Conservation (phyloP, 2,797 vertebrate species). For the Hirundo rustica region DNA sequence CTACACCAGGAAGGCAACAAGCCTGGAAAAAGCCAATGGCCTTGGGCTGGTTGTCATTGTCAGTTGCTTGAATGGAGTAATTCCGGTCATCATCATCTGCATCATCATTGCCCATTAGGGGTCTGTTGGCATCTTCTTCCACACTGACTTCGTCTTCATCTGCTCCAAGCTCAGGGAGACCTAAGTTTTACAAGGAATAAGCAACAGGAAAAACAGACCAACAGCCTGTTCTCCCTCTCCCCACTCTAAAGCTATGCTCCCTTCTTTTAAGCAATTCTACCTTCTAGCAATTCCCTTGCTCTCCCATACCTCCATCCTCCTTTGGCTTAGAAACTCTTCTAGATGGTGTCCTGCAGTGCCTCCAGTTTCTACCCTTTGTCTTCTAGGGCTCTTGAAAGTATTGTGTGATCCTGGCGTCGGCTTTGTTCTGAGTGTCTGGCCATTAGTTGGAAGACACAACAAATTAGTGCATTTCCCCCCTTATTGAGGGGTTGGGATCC, state of each 20-base stretch:
- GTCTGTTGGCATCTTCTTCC: constrained; percentile 85
- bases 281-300: constrained; percentile 38
- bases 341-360: constrained; percentile 49
- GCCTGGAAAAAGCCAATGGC: constrained; percentile 91
- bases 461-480: constrained; percentile 56
- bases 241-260: not conserved
- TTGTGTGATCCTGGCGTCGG: constrained; percentile 45
- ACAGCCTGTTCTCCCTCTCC: not conserved
- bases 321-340: constrained; percentile 66
- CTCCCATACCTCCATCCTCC: constrained; percentile 61
- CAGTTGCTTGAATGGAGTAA: constrained; percentile 77
- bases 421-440: constrained; percentile 65
- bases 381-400: constrained; percentile 58
- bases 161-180: constrained; percentile 80
- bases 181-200: constrained; percentile 67
- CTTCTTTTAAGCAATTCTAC: constrained; percentile 27
- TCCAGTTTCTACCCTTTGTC: constrained; percentile 59
- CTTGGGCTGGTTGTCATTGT: constrained; percentile 44
- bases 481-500: not conserved
- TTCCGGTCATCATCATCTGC: constrained; percentile 74
- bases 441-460: constrained; percentile 66
- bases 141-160: constrained; percentile 48
- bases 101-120: constrained; percentile 82
- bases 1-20: constrained; percentile 92
- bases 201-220: not conserved